Percentiles rank a stretch among this genome's conserved stretches.
These are phyloP conservation scores for Azemiops feae DNA, from an alignment of 2,113 vertebrate species.

Conservation along the genomic window DNA sequence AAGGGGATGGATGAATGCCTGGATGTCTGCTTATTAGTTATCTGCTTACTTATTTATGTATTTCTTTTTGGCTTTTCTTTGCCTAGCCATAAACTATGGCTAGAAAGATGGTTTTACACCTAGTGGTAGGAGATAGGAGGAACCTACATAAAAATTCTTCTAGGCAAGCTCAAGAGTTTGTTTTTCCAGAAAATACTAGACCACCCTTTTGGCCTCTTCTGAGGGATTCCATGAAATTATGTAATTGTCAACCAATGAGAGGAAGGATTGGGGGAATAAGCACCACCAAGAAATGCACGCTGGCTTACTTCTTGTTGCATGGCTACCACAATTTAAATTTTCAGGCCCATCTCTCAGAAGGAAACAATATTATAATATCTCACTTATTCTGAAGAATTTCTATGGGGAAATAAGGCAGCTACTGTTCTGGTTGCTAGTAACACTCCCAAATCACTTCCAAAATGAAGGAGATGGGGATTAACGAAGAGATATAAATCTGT, in stretches of 20 bases:
- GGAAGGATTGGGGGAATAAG: background rate
- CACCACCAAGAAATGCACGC: background rate
- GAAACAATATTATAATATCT: background rate
- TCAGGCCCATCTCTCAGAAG: background rate
- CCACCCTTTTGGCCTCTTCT: background rate
- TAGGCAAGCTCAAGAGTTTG: background rate
- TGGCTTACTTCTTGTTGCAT: background rate
- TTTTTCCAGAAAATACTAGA: background rate
- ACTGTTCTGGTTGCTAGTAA: background rate
- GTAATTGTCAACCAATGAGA: background rate
- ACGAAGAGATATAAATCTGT: background rate
- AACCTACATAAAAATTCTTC: background rate
- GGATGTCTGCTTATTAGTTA: background rate
- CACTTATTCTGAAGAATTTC: background rate
- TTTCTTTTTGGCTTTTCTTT: background rate
- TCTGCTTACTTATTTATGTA: background rate
- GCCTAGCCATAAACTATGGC: background rate
- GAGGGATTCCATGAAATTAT: too few relatives aligned
- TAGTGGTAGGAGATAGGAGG: background rate
- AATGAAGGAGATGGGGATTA: background rate
- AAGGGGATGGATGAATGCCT: too few relatives aligned
- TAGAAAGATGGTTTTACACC: background rate
- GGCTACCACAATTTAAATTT: background rate
- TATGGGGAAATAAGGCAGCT: background rate
- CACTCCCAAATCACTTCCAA: background rate